Percentiles rank a stretch among this genome's conserved stretches.
phyloP scores from a whole-genome alignment of 2,888 invertebrate species.

The Eurytoma californica region DNA sequence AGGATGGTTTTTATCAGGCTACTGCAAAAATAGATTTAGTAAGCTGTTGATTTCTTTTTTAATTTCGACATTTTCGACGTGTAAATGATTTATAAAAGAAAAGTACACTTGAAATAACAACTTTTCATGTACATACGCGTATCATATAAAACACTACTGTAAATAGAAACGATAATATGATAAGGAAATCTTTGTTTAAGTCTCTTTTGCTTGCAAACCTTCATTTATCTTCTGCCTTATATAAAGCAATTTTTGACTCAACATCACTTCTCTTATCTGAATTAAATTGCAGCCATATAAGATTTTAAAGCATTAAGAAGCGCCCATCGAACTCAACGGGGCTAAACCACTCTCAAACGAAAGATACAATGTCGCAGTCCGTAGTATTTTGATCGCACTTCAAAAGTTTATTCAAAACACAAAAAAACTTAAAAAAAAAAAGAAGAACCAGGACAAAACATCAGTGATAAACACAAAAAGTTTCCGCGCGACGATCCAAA shows the following conservation, averaged over 20 bases:
- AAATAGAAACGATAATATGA: constrained; percentile 37
- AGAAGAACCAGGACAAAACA: background rate
- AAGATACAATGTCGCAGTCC: background rate
- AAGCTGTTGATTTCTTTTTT: constrained; percentile 32
- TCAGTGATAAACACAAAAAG: background rate
- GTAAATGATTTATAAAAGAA: background rate
- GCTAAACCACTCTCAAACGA: background rate
- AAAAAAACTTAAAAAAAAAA: background rate
- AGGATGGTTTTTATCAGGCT: constrained; percentile 82
- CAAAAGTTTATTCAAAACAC: background rate
- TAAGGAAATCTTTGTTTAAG: constrained; percentile 48
- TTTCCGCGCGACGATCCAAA: too few relatives aligned
- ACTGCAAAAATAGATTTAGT: constrained; percentile 70
- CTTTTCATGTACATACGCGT: background rate
- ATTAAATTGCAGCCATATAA: constrained; percentile 38
- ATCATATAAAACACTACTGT: constrained; percentile 10
- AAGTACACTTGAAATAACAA: constrained; percentile 3
- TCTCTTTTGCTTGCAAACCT: constrained; percentile 26
- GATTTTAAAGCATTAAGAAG: constrained; percentile 14
- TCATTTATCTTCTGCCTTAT: constrained; percentile 40
- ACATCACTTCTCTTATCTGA: constrained; percentile 38
- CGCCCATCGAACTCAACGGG: constrained; percentile 21
- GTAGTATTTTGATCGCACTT: too few relatives aligned
- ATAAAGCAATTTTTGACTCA: constrained; percentile 31
- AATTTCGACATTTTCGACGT: background rate